A percentile compares a stretch with the other conserved stretches of the same genome.
Evolutionary conservation across 2,797 vertebrate species (phyloP).

Genomic region (Lophius americanus): DNA sequence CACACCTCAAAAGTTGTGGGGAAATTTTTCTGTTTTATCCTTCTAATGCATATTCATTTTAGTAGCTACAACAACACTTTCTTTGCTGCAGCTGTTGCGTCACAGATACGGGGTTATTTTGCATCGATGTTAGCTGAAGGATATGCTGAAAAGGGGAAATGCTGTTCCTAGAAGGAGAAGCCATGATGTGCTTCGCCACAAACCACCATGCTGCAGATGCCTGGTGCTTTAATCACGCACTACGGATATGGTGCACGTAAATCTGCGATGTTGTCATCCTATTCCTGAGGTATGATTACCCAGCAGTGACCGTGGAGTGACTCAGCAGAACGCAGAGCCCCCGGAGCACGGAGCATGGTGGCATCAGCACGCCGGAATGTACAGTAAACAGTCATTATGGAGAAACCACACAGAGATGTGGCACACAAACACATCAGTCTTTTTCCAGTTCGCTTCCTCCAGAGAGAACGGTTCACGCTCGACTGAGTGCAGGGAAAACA

Average conservation of each 20-base stretch:
- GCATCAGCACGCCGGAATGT: not conserved
- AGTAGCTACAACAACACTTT: no score
- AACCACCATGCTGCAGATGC: constrained; percentile 6
- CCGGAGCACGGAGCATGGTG: not conserved
- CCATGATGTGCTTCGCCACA: not conserved
- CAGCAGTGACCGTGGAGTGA: constrained; percentile 43
- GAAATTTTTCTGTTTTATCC: no score
- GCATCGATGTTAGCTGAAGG: no score
- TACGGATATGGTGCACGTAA: constrained; percentile 13
- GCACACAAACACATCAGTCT: constrained; percentile 11
- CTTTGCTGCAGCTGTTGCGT: no score
- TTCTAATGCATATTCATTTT: no score
- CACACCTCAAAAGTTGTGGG: no score
- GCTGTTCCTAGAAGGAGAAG: no score
- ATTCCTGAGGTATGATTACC: constrained; percentile 33
- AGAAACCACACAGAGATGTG: constrained; percentile 1
- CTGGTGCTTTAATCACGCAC: constrained; percentile 5
- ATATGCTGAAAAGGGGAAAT: no score
- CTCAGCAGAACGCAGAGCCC: constrained; percentile 40
- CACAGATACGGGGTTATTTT: no score
- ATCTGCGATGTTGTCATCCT: constrained; percentile 5
- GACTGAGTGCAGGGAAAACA: constrained; percentile 55
- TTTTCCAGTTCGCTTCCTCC: constrained; percentile 39
- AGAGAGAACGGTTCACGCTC: constrained; percentile 32
- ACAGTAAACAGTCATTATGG: constrained; percentile 31